These are phyloP conservation scores for Elymnias hypermnestra DNA, from an alignment of 1,140 invertebrate species.

Conservation along the genomic window DNA sequence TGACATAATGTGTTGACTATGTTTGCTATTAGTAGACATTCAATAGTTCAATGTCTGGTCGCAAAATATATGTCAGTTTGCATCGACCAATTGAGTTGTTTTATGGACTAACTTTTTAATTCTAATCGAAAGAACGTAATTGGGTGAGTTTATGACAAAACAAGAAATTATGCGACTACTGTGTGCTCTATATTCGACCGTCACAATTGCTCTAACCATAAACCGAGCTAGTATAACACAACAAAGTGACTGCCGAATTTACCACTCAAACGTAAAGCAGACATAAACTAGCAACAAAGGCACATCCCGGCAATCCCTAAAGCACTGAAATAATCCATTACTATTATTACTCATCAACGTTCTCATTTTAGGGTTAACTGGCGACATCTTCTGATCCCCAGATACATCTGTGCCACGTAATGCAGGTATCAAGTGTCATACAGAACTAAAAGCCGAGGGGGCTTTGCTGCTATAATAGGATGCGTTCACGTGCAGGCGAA, in stretches of 20 bases:
- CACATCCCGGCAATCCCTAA: slow-evolving; percentile 21
- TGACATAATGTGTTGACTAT: too few relatives aligned
- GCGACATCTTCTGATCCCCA: slow-evolving; percentile 46
- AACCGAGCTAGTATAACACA: slow-evolving; percentile 1
- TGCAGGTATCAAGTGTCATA: slow-evolving; percentile 56
- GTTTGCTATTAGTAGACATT: too few relatives aligned
- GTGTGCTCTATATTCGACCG: too few relatives aligned
- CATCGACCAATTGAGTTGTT: too few relatives aligned
- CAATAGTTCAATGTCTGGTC: too few relatives aligned
- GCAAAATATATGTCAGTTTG: too few relatives aligned
- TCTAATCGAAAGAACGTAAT: too few relatives aligned
- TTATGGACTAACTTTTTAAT: too few relatives aligned
- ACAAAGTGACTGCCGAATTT: slow-evolving; percentile 20
- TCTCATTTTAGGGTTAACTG: slow-evolving; percentile 59
- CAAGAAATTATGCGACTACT: too few relatives aligned
- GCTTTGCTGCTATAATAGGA: slow-evolving; percentile 29
- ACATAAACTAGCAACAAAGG: slow-evolving; percentile 26
- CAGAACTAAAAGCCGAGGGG: slow-evolving; percentile 37
- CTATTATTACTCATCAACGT: slow-evolving; percentile 59
- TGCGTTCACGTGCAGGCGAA: slow-evolving; percentile 5
- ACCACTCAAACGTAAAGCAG: slow-evolving; percentile 4
- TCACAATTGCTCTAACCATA: slow-evolving; percentile 13
- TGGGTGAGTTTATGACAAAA: too few relatives aligned
- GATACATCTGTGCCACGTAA: slow-evolving; percentile 43
- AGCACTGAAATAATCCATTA: slow-evolving; percentile 53